phyloP scores from a whole-genome alignment of 2,113 vertebrate species.

The Dasyurus viverrinus region DNA sequence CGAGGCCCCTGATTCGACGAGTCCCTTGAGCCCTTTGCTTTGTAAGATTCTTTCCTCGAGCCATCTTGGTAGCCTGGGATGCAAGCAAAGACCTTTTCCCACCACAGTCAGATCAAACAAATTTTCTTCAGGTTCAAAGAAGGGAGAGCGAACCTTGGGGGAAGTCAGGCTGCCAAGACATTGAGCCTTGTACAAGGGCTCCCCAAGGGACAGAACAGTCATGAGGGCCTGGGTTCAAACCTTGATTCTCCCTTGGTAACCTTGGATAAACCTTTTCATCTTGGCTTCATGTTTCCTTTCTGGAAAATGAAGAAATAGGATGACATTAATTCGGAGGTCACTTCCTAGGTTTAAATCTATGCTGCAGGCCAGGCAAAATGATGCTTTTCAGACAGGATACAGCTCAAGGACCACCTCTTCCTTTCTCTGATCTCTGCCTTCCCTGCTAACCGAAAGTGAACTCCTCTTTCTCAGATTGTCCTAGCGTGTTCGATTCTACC shows the following conservation, averaged over 20 bases:
- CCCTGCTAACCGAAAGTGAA: not conserved
- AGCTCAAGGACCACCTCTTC: not conserved
- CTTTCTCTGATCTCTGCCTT: not conserved
- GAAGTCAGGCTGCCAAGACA: not conserved
- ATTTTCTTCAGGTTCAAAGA: not conserved
- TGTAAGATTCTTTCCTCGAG: slow-evolving; percentile 58
- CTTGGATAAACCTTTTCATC: not conserved
- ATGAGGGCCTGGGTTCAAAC: not conserved
- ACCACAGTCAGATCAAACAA: not conserved
- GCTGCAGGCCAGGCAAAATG: not conserved
- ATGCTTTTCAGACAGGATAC: not conserved
- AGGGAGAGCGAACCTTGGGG: not conserved
- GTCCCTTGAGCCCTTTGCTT: slow-evolving; percentile 68
- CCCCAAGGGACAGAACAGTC: not conserved
- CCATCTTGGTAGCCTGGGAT: slow-evolving; percentile 1
- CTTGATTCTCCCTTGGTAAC: not conserved
- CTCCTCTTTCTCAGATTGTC: not conserved
- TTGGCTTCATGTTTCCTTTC: not conserved
- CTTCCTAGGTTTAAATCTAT: not conserved
- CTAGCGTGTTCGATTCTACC: not conserved
- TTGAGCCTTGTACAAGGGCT: not conserved
- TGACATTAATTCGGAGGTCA: not conserved
- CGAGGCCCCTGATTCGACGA: slow-evolving; percentile 17
- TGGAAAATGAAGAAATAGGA: not conserved
- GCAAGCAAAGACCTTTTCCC: not conserved